Conservation (phyloP, 2,797 vertebrate genomes). For the Acestrorhynchus altus region DNA sequence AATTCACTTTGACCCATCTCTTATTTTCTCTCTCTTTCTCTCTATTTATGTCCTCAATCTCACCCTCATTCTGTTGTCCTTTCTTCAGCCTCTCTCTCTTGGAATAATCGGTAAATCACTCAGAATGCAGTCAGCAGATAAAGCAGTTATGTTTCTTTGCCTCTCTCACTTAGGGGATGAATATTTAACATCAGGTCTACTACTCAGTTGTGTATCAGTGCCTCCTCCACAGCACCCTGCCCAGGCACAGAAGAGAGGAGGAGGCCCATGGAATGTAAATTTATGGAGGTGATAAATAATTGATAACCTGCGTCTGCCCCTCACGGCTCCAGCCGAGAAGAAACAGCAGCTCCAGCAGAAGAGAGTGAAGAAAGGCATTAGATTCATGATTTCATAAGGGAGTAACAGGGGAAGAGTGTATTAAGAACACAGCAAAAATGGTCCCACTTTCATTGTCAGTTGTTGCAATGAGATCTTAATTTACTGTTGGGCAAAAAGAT, state of each 20-base stretch:
- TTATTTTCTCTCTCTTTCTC: neutral
- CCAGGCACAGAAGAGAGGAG: slow-evolving; percentile 30
- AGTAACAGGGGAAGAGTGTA: neutral
- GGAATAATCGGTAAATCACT: slow-evolving; percentile 31
- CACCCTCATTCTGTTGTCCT: neutral
- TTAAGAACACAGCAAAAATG: neutral
- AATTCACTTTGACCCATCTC: neutral
- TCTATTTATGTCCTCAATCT: neutral
- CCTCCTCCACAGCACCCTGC: slow-evolving; percentile 20
- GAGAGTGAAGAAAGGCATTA: slow-evolving; percentile 6
- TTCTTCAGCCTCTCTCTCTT: slow-evolving; percentile 23
- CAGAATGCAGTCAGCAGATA: slow-evolving; percentile 26
- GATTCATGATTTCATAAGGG: neutral
- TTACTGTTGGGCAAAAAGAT: too few relatives aligned
- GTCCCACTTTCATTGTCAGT: neutral
- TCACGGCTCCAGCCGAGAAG: slow-evolving; percentile 48
- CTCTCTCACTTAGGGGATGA: slow-evolving; percentile 9
- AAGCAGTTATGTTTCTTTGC: slow-evolving; percentile 36
- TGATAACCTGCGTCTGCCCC: slow-evolving; percentile 52
- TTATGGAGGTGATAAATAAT: slow-evolving; percentile 63
- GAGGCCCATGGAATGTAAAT: slow-evolving; percentile 56
- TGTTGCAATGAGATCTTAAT: neutral
- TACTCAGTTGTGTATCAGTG: neutral
- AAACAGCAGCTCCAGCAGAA: slow-evolving; percentile 27
- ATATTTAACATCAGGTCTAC: slow-evolving; percentile 33